phyloP scores from a whole-genome alignment of 2,888 invertebrate genomes.

The Stramonita haemastoma region DNA sequence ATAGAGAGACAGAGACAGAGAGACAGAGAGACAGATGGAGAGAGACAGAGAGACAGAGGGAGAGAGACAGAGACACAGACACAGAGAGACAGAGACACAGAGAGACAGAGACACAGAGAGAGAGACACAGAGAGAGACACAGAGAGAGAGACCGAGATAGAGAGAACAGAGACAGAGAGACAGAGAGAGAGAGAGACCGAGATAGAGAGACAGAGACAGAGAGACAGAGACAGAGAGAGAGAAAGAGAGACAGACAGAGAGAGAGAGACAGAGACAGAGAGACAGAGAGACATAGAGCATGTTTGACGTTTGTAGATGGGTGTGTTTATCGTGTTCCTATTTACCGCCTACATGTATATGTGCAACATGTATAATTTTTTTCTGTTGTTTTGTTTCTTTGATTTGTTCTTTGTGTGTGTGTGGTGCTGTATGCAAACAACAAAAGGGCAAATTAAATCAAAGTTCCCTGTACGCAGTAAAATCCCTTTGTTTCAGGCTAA shows the following conservation, averaged over 20 bases:
- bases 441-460: no score
- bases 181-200: conserved; percentile 15
- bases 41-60: background rate
- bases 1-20: no score
- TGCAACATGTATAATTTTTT: no score
- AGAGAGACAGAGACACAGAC: background rate
- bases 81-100: conserved; percentile 28
- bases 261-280: background rate
- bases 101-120: conserved; percentile 34
- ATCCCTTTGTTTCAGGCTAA: no score
- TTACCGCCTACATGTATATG: no score
- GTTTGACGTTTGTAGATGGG: no score
- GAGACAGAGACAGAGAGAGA: conserved; percentile 37
- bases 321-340: no score
- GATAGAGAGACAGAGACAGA: conserved; percentile 34
- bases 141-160: background rate
- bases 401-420: no score
- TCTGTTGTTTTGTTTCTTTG: no score
- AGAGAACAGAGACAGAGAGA: conserved; percentile 5
- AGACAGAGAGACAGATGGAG: no score
- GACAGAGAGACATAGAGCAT: background rate
- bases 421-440: no score
- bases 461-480: no score
- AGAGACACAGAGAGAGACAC: conserved; percentile 30
- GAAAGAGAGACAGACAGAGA: background rate